Evolutionary conservation across 2,113 vertebrate species (phyloP).

Genomic region (Zingel zingel): DNA sequence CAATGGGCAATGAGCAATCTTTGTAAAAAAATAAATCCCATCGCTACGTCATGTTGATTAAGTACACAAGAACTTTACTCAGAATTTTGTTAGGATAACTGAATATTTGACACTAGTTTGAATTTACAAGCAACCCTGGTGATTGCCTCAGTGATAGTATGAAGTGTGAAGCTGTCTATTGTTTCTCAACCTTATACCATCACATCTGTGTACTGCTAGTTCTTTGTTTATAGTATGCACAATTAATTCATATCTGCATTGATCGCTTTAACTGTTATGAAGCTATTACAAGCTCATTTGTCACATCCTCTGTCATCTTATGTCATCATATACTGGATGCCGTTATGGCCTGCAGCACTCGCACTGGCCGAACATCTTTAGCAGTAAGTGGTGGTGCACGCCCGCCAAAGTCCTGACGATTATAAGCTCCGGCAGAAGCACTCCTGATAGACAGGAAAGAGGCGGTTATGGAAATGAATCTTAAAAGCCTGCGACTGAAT

Average conservation of each 20-base stretch:
- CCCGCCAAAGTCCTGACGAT: conserved; percentile 39
- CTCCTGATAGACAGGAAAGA: conserved; percentile 41
- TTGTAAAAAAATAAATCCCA: too few relatives aligned
- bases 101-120: too few relatives aligned
- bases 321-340: conserved; percentile 12
- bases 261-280: conserved; percentile 10
- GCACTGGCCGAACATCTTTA: conserved; percentile 2
- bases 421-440: conserved; percentile 42
- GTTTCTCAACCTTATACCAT: not conserved
- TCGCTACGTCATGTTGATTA: too few relatives aligned
- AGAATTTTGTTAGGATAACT: too few relatives aligned
- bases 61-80: too few relatives aligned
- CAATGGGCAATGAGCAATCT: too few relatives aligned
- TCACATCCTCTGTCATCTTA: not conserved
- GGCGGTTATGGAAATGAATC: conserved; percentile 59
- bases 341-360: not conserved
- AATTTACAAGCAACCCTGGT: too few relatives aligned
- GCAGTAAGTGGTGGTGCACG: conserved; percentile 13
- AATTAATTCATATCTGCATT: not conserved
- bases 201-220: not conserved
- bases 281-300: conserved; percentile 1
- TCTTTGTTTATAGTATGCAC: not conserved
- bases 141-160: too few relatives aligned
- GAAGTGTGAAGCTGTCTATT: too few relatives aligned
- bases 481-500: conserved; percentile 65